Evolutionary conservation across 2,797 vertebrate genomes (phyloP).

Genomic region (Syndactyla subalaris): DNA sequence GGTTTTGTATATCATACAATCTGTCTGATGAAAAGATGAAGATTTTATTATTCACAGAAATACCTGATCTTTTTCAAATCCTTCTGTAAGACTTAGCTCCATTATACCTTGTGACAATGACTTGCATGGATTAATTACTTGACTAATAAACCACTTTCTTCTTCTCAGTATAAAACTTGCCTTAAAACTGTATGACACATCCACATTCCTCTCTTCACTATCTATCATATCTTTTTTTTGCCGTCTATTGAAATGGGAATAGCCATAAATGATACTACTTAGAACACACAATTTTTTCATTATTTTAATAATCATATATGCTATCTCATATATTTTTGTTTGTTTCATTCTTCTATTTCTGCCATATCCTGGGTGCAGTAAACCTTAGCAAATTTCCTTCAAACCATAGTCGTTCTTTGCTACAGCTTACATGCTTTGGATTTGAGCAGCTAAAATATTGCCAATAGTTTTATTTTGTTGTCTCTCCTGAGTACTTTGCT

Average conservation of each 20-base stretch:
- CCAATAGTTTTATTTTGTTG: neutral
- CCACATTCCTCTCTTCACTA: neutral
- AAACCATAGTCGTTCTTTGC: neutral
- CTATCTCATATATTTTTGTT: neutral
- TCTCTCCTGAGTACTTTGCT: neutral
- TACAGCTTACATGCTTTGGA: neutral
- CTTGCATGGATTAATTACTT: slow-evolving; percentile 48
- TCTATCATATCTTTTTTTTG: neutral
- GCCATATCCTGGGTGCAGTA: neutral
- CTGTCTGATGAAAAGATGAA: neutral
- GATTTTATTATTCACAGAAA: slow-evolving; percentile 22
- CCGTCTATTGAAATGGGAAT: neutral
- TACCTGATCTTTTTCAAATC: neutral
- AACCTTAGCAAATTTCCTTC: neutral
- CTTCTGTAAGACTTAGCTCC: neutral
- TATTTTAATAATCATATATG: neutral
- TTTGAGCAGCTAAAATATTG: neutral
- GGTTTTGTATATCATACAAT: neutral
- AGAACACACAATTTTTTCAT: neutral
- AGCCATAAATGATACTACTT: neutral
- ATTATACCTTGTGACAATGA: slow-evolving; percentile 32
- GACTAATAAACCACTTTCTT: slow-evolving; percentile 38
- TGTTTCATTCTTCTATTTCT: neutral
- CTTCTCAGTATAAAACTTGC: neutral
- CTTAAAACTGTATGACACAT: slow-evolving; percentile 17